phyloP scores from a whole-genome alignment of 2,797 vertebrate species.

The Anableps anableps region DNA sequence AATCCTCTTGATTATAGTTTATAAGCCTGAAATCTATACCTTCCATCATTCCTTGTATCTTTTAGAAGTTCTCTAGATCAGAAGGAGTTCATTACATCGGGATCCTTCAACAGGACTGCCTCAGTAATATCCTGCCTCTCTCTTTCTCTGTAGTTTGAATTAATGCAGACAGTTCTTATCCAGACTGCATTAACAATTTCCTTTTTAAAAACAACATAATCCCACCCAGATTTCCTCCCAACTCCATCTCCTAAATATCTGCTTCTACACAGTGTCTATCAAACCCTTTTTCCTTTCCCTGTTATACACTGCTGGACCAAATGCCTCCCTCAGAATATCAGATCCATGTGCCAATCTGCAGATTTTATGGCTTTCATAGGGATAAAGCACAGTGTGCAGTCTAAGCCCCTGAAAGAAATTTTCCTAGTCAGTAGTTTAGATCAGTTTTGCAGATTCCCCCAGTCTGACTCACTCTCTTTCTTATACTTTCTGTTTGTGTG shows the following conservation, averaged over 20 bases:
- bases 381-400: slow-evolving; percentile 69
- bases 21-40: slow-evolving; percentile 22
- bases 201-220: slow-evolving; percentile 37
- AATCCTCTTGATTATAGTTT: slow-evolving; percentile 10
- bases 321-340: slow-evolving; percentile 75
- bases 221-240: slow-evolving; percentile 19
- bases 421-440: slow-evolving; percentile 61
- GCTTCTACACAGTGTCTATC: slow-evolving; percentile 27
- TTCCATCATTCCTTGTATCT: slow-evolving; percentile 13
- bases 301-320: slow-evolving; percentile 41
- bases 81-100: slow-evolving; percentile 58
- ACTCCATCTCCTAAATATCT: slow-evolving; percentile 19
- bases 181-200: slow-evolving; percentile 50
- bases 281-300: neutral
- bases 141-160: slow-evolving; percentile 61
- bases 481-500: slow-evolving; percentile 43
- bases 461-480: slow-evolving; percentile 14
- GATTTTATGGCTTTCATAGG: slow-evolving; percentile 76
- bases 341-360: slow-evolving; percentile 70
- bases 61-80: slow-evolving; percentile 47
- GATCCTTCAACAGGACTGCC: slow-evolving; percentile 54
- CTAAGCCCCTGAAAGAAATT: slow-evolving; percentile 73
- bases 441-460: slow-evolving; percentile 65
- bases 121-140: slow-evolving; percentile 47
- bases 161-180: slow-evolving; percentile 55